phyloP scores from a whole-genome alignment of 1,140 invertebrate genomes.

The Drosophila orosa region DNA sequence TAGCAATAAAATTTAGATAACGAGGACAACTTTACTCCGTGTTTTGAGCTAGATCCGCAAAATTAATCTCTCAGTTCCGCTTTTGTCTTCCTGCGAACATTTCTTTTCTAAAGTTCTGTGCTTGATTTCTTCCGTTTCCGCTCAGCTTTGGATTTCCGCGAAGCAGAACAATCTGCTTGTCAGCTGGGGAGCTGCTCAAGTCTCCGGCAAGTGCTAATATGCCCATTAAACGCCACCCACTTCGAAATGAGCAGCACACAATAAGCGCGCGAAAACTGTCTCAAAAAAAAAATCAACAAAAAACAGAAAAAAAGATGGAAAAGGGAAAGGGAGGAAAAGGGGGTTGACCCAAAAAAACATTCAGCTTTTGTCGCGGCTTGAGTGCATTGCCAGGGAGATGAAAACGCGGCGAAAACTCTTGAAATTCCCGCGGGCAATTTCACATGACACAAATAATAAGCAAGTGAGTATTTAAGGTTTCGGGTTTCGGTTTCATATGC shows the following conservation, averaged over 20 bases:
- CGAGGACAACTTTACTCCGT: neutral
- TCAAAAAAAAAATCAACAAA: slow-evolving; percentile 37
- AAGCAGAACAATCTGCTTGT: slow-evolving; percentile 25
- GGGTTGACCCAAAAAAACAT: slow-evolving; percentile 60
- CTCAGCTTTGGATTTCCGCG: slow-evolving; percentile 21
- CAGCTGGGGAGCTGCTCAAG: slow-evolving; percentile 17
- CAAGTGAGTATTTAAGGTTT: slow-evolving; percentile 9
- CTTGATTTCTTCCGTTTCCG: slow-evolving; percentile 13
- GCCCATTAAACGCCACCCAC: slow-evolving; percentile 48
- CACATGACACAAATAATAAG: slow-evolving; percentile 6
- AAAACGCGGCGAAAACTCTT: slow-evolving; percentile 20
- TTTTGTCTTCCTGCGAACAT: slow-evolving; percentile 18
- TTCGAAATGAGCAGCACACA: slow-evolving; percentile 40
- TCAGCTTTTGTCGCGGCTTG: slow-evolving; percentile 37
- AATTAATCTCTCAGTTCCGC: slow-evolving; percentile 1
- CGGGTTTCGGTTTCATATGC: slow-evolving; percentile 9
- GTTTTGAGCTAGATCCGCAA: neutral
- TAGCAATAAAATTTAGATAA: too few relatives aligned
- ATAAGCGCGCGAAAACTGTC: slow-evolving; percentile 48
- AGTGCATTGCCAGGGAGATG: slow-evolving; percentile 47
- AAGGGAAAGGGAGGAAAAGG: slow-evolving; percentile 12
- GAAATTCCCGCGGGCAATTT: slow-evolving; percentile 21
- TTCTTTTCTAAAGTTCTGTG: neutral
- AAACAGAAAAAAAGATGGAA: slow-evolving; percentile 28
- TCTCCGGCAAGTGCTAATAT: slow-evolving; percentile 47